Evolutionary conservation across 1,140 invertebrate genomes (phyloP).

Genomic region (Drosophila quadrilineata): DNA sequence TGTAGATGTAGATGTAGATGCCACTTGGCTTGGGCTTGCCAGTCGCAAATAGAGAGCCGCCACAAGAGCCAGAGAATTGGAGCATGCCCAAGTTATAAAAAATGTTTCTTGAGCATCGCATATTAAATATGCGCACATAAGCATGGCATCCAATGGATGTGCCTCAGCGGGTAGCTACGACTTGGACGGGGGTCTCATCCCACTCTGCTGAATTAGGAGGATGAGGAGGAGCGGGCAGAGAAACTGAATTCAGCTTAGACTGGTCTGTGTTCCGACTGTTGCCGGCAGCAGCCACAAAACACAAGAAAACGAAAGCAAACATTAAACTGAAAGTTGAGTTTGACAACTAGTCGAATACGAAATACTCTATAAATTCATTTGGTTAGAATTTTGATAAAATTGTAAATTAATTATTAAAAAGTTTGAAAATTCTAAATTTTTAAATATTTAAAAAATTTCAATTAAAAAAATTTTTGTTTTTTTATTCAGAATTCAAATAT

Average conservation of each 20-base stretch:
- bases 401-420: too few species aligned
- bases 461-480: too few species aligned
- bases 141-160: slow-evolving; percentile 45
- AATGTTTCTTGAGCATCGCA: slow-evolving; percentile 62
- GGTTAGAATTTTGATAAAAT: not conserved
- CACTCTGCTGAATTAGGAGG: not conserved
- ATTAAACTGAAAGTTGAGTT: slow-evolving; percentile 7
- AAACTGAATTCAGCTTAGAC: slow-evolving; percentile 8
- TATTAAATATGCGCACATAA: slow-evolving; percentile 75
- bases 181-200: too few species aligned
- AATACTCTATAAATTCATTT: slow-evolving; percentile 7
- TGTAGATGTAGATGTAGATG: slow-evolving; percentile 25
- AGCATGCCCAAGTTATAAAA: slow-evolving; percentile 78
- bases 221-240: not conserved
- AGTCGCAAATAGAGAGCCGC: slow-evolving; percentile 39
- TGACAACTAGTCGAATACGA: not conserved
- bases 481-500: too few species aligned
- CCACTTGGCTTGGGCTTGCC: slow-evolving; percentile 30
- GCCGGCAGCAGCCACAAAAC: slow-evolving; percentile 21
- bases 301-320: slow-evolving; percentile 44
- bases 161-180: too few species aligned
- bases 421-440: too few species aligned
- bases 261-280: too few species aligned
- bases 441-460: too few species aligned
- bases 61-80: slow-evolving; percentile 58